Base-by-base conservation (phyloP, 2,797 vertebrate species). In the Adrianichthys oophorus region DNA sequence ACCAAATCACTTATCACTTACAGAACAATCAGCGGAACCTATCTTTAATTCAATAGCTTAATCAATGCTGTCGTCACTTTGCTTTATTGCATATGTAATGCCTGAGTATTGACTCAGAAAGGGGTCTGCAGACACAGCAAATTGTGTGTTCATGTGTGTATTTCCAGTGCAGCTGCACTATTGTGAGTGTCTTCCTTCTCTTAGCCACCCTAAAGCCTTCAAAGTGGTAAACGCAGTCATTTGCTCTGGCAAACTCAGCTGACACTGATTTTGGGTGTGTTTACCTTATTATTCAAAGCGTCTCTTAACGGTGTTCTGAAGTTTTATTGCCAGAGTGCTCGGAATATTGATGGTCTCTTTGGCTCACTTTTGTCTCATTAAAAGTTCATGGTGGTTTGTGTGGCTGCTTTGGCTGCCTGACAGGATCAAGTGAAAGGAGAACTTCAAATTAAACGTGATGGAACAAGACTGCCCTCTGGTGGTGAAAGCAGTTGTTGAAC, bases 311-410 rank as follows among this genome's bases (percentile, higher is more conserved):
- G 85, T 85, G 77, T 82, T 60, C 80, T 85, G 79, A 89, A 85
- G 80, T 89, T 87, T 87, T 88, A 86, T 67, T 83, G 83, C 74
- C 55, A 61, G 70, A 84, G 80, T 84, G 86, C 79, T 78, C 70
- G 57, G 90, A 92, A 90, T 92, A 86, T 84, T 88, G 82, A 92
- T 89, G 63, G 82, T 82, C 76, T 87, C 80, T 87, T 86, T 70
- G 76, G 79, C 77, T 88, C 85, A 86, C 82, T 88, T 85, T 82
- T 82, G 84, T 86, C 79, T 85, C 82, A 87, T 90, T 82, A 88
- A 87, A 86, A 67, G 89, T 88, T 83, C 85, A 85, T 84, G 63
- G 66, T 74, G 78, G 79, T 80, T 78, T 74, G 65, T 70, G 68
- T 55, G 55, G 61, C 43, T 6, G 68, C 58, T 66, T 59, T 79